Percentiles rank a stretch among this genome's conserved stretches.
phyloP scores from a whole-genome alignment of 2,888 invertebrate species.

The Augochlorella aurata region DNA sequence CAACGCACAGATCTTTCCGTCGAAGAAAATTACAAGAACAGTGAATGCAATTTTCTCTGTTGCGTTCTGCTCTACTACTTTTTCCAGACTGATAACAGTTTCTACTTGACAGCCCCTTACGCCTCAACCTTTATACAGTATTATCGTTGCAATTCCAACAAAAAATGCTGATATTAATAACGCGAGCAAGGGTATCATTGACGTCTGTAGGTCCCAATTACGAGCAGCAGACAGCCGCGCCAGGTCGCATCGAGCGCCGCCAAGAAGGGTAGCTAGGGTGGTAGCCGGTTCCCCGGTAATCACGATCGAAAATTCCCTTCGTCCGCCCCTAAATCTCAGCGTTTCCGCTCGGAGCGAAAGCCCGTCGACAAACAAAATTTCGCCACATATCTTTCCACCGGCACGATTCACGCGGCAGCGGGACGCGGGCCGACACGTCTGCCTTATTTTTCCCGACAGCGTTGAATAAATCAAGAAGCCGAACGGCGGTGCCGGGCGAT shows the following conservation, averaged over 20 bases:
- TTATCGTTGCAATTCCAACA: no score
- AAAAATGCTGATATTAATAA: not conserved
- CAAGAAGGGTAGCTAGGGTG: not conserved
- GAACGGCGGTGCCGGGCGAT: slow-evolving; percentile 32
- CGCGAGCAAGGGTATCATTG: not conserved
- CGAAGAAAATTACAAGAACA: no score
- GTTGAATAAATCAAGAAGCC: slow-evolving; percentile 49
- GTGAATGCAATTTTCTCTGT: no score
- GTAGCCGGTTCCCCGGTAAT: not conserved
- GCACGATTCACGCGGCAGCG: slow-evolving; percentile 42
- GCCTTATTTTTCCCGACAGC: slow-evolving; percentile 52
- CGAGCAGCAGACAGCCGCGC: not conserved
- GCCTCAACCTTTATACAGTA: no score
- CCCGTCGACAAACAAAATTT: slow-evolving; percentile 41
- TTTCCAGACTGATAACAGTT: no score
- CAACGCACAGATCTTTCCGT: no score
- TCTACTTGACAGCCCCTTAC: no score
- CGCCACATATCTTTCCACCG: not conserved
- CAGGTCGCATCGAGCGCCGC: not conserved
- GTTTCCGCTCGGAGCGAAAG: slow-evolving; percentile 19
- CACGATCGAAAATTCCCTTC: slow-evolving; percentile 16
- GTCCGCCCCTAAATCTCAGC: slow-evolving; percentile 25
- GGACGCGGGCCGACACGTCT: slow-evolving; percentile 40
- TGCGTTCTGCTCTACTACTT: no score
- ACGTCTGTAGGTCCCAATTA: not conserved